Evolutionary conservation across 2,797 vertebrate genomes (phyloP), one percentile per base, ranked within the genome.

Genomic region (Scleropages formosus): DNA sequence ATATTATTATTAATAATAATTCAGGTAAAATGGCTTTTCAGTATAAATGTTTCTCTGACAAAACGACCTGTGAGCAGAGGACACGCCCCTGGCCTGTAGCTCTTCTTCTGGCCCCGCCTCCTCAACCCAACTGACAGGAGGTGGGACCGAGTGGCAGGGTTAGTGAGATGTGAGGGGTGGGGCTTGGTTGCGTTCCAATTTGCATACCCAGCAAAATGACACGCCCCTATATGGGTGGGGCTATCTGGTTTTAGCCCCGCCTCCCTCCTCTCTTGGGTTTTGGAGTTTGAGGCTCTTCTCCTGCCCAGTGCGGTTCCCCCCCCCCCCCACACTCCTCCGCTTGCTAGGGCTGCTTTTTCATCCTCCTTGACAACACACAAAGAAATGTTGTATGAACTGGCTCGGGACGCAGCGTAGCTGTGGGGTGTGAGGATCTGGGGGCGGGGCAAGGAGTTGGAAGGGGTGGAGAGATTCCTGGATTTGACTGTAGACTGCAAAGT

Each of bases 391-490:
- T 13, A 44, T 69, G 51, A 31, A 20, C 12, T 61, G 15, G 59
- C 68, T 51, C 31, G 51, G n/a, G 20, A 51, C 24, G 3, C 27
- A 9, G 8, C 24, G 22, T 51, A 6, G 16, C 49, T 56, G n/a
- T n/a, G 61, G 15, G 68, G 26, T 27, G 49, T 71, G 24, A 58
- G 12, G 51, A 39, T 6, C 31, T 80, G 82, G 78, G 78, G 83
- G 81, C 80, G 77, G 78, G 82, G 73, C 76, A 47, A 75, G 39
- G 24, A 59, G 60, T 62, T n/a, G n/a, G 62, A 66, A n/a, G 76
- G n/a, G 18, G 13, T n/a, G n/a, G 65, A 12, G 65, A 3, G 66
- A 68, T 13, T 51, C 24, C 47, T 68, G 66, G 47, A 51, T 68
- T 24, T 66, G 53, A 13, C 15, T 9, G 12, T 62, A n/a, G 20